phyloP scores from a whole-genome alignment of 2,888 invertebrate genomes.

The Tricholauxania praeusta region DNA sequence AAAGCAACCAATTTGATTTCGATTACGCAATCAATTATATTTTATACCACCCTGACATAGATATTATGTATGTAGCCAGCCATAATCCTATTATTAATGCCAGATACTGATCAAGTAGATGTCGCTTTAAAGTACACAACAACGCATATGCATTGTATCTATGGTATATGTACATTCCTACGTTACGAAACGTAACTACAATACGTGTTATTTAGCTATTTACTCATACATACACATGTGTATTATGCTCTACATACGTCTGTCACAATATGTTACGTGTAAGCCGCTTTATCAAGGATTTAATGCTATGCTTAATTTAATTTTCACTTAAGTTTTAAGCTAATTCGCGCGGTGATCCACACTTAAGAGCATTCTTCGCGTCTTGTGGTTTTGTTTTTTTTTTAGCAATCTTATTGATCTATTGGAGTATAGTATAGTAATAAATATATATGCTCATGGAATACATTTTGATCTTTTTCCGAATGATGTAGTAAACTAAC shows the following conservation, averaged over 20 bases:
- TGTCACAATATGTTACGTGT: neutral
- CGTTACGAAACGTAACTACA: neutral
- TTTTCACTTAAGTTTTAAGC: slow-evolving; percentile 10
- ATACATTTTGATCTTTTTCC: too few relatives aligned
- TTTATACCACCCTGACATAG: too few relatives aligned
- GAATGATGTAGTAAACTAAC: too few relatives aligned
- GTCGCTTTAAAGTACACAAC: too few relatives aligned
- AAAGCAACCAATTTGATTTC: too few relatives aligned
- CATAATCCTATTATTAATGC: slow-evolving; percentile 2
- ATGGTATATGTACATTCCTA: neutral
- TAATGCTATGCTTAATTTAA: slow-evolving; percentile 8
- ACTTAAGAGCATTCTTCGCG: neutral
- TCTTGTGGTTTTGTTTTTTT: too few relatives aligned
- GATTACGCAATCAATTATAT: too few relatives aligned
- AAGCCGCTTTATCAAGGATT: neutral
- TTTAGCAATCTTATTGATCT: too few relatives aligned
- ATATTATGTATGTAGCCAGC: neutral
- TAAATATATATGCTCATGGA: too few relatives aligned
- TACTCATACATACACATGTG: neutral
- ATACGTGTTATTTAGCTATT: neutral
- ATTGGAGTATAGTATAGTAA: too few relatives aligned
- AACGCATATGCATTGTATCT: neutral
- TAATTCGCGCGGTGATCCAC: neutral
- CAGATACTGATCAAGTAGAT: neutral
- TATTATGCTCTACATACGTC: too few relatives aligned